These are phyloP conservation scores for Grapholita molesta DNA, from an alignment of 1,140 invertebrate species.

Conservation along the genomic window DNA sequence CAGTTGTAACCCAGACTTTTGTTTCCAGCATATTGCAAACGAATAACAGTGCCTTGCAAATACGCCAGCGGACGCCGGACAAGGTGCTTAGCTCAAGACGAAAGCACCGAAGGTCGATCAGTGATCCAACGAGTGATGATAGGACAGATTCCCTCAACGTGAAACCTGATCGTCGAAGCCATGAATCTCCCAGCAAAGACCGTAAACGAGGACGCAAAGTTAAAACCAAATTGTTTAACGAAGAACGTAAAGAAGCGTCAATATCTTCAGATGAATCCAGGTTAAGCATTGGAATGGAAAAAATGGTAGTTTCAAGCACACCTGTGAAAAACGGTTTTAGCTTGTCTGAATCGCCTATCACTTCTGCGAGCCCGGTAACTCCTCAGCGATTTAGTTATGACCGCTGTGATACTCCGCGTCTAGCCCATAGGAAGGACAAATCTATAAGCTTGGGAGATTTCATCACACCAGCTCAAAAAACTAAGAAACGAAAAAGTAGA, in stretches of 20 bases:
- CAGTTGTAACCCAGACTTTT: background rate
- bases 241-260: constrained; percentile 44
- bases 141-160: constrained; percentile 47
- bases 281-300: constrained; percentile 51
- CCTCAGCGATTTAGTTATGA: constrained; percentile 46
- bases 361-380: constrained; percentile 53
- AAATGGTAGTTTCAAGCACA: constrained; percentile 53
- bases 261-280: constrained; percentile 62
- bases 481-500: constrained; percentile 57
- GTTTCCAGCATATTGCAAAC: constrained; percentile 56
- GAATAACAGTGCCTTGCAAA: constrained; percentile 52
- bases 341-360: constrained; percentile 61
- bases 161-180: constrained; percentile 47
- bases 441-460: constrained; percentile 57
- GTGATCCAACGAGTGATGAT: constrained; percentile 63
- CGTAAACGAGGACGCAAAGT: constrained; percentile 51
- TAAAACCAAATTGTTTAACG: constrained; percentile 63
- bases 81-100: constrained; percentile 42
- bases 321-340: constrained; percentile 75
- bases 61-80: constrained; percentile 57
- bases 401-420: constrained; percentile 60
- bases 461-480: constrained; percentile 39
- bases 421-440: constrained; percentile 54
- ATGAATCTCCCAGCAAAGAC: constrained; percentile 61
- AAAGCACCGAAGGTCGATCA: constrained; percentile 59